Base-by-base conservation (phyloP, 2,113 vertebrate genomes). In the Bos javanicus region DNA sequence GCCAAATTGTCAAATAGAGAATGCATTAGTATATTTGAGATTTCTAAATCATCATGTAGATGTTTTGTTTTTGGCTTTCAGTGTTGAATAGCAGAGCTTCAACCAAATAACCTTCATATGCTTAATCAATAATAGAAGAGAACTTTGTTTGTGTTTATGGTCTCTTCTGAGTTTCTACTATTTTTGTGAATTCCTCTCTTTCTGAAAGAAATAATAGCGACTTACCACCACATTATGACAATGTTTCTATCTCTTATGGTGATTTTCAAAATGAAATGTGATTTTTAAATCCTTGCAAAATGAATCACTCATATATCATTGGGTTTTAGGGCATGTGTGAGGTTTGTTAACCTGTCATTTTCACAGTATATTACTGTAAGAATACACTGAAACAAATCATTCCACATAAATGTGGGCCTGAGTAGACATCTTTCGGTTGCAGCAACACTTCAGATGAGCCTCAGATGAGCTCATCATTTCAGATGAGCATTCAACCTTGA, bases 231-330 rank as follows among this genome's bases (percentile, higher is more conserved):
- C 6, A 25, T 17, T 94, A 98, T 94, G 54, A 94, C 90, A 91
- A 85, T 97, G 23, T 52, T 96, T 88, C 76, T 89, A 74, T 52
- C 14, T 81, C 33, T 91, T 60, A 59, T 14, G 11, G 2, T 84
- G 93, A 91, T 30, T 2, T 88, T 93, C 59, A 96, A 88, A 97
- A 95, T 96, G 93, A 88, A 97, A 93, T 60, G 74, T 89, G 21
- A 82, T 59, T 95, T 97, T 97, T 98, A 98, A 98, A 89, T 97
- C 91, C 56, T 88, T 95, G 89, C 56, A 96, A 97, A 98, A 97
- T 96, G 76, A 83, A 76, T 56, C 91, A 94, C 95, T 97, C 96
- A 94, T 60, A 91, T 93, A 59, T 91, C 97, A 94, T 94, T 98
- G 88, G 43, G 96, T 59, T 98, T 16, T 39, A 43, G 80, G 39